Evolutionary conservation across 2,888 invertebrate genomes (phyloP).

Genomic region (Pedicia rivosa): DNA sequence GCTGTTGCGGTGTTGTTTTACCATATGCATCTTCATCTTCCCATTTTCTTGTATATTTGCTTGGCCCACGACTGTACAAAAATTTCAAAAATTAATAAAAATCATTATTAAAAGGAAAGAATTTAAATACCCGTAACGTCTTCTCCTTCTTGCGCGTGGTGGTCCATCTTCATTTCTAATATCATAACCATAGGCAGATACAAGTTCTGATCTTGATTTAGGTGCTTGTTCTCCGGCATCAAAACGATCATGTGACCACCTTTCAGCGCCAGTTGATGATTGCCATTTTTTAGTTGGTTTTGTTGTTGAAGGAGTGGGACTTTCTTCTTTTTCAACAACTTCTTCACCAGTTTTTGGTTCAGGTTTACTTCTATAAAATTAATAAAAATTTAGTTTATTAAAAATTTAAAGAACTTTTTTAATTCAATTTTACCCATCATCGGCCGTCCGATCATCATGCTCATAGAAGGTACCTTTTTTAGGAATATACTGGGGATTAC

Average conservation of each 20-base stretch:
- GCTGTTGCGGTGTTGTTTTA: conserved; percentile 30
- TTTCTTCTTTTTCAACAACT: conserved; percentile 14
- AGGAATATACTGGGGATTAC: conserved; percentile 95
- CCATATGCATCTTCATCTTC: conserved; percentile 83
- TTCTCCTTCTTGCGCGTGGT: conserved; percentile 68
- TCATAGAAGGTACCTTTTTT: conserved; percentile 93
- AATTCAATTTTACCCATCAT: conserved; percentile 28
- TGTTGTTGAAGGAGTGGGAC: conserved; percentile 23
- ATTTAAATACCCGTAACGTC: conserved; percentile 61
- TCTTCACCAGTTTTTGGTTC: conserved; percentile 5
- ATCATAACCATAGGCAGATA: conserved; percentile 83
- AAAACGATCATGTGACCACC: conserved; percentile 73
- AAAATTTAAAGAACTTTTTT: no score
- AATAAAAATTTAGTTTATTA: no score
- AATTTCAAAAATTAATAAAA: not conserved
- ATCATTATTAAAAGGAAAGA: not conserved
- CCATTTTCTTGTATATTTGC: conserved; percentile 84
- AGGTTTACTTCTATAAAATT: no score
- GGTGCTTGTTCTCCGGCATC: conserved; percentile 50
- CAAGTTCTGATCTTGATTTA: conserved; percentile 69
- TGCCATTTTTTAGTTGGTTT: conserved; percentile 31
- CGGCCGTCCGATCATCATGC: conserved; percentile 79
- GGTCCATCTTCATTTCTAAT: conserved; percentile 86
- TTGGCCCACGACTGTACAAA: conserved; percentile 60
- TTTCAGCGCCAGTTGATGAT: conserved; percentile 34